phyloP scores from a whole-genome alignment of 2,113 vertebrate genomes.

The Psittacara wagleri region DNA sequence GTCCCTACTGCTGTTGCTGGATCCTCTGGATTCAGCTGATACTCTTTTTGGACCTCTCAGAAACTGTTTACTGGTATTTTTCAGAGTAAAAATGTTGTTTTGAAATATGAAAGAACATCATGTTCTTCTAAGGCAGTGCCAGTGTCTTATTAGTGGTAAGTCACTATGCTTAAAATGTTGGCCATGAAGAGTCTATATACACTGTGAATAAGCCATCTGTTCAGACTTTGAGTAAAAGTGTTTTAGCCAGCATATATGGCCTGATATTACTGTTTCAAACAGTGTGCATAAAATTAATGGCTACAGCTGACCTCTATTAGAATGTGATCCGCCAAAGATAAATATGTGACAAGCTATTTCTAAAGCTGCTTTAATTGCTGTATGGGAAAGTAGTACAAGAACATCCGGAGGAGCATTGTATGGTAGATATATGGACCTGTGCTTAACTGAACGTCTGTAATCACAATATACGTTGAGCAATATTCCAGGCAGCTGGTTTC shows the following conservation, averaged over 20 bases:
- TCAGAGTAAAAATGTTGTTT: conserved; percentile 2
- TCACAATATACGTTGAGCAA: neutral
- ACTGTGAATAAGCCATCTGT: conserved; percentile 31
- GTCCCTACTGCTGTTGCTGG: neutral
- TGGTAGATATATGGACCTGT: neutral
- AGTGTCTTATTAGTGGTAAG: conserved; percentile 43
- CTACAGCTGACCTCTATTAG: neutral
- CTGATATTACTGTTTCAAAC: conserved; percentile 21
- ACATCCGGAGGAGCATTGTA: neutral
- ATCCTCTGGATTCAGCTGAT: conserved; percentile 4
- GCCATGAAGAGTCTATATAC: conserved; percentile 3
- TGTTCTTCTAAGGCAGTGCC: conserved; percentile 27
- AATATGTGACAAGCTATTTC: conserved; percentile 6
- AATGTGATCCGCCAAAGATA: neutral
- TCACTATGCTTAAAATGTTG: conserved; percentile 25
- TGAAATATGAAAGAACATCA: conserved; percentile 22
- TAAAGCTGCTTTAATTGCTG: neutral
- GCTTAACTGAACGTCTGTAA: neutral
- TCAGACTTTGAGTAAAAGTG: neutral
- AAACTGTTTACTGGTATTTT: conserved; percentile 24
- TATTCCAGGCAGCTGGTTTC: neutral
- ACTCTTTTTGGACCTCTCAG: neutral
- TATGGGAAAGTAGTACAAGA: neutral
- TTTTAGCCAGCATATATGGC: neutral
- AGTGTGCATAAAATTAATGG: neutral